phyloP scores from a whole-genome alignment of 2,888 invertebrate genomes.

The Lagria hirta region DNA sequence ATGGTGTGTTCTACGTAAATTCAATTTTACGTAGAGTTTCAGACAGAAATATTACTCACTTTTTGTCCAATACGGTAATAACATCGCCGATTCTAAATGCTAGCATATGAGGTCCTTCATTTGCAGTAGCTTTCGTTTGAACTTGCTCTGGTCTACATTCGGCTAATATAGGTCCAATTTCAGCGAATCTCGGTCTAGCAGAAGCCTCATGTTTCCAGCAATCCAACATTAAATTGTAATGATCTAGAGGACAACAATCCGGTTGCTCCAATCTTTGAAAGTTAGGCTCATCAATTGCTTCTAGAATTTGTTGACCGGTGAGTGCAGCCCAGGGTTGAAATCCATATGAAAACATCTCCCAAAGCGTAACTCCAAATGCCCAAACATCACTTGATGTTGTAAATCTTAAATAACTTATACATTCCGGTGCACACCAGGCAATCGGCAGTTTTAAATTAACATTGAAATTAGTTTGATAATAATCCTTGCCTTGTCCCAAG shows the following conservation, averaged over 20 bases:
- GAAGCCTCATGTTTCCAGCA: constrained; percentile 95
- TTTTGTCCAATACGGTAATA: constrained; percentile 88
- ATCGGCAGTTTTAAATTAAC: constrained; percentile 96
- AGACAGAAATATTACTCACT: constrained; percentile 51
- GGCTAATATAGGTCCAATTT: constrained; percentile 75
- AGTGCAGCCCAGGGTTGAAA: constrained; percentile 97
- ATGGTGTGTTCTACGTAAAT: constrained; percentile 61
- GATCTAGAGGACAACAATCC: constrained; percentile 91
- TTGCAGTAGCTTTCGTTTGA: constrained; percentile 67
- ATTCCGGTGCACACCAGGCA: constrained; percentile 99
- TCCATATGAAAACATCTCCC: constrained; percentile 99
- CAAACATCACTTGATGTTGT: constrained; percentile 97
- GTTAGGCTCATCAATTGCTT: constrained; percentile 92
- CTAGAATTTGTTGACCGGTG: constrained; percentile 85
- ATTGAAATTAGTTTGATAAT: constrained; percentile 97
- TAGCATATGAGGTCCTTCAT: constrained; percentile 66
- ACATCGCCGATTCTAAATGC: constrained; percentile 86
- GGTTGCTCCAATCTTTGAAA: constrained; percentile 89
- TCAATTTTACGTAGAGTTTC: constrained; percentile 1
- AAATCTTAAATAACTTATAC: constrained; percentile 92
- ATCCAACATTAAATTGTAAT: constrained; percentile 88
- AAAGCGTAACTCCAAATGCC: constrained; percentile 93
- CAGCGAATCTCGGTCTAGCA: constrained; percentile 86
- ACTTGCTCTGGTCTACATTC: constrained; percentile 92
- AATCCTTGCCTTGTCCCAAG: constrained; percentile 96